Percentiles rank a stretch among this genome's conserved stretches.
phyloP scores from a whole-genome alignment of 1,140 invertebrate species.

The Drosophila rufa region DNA sequence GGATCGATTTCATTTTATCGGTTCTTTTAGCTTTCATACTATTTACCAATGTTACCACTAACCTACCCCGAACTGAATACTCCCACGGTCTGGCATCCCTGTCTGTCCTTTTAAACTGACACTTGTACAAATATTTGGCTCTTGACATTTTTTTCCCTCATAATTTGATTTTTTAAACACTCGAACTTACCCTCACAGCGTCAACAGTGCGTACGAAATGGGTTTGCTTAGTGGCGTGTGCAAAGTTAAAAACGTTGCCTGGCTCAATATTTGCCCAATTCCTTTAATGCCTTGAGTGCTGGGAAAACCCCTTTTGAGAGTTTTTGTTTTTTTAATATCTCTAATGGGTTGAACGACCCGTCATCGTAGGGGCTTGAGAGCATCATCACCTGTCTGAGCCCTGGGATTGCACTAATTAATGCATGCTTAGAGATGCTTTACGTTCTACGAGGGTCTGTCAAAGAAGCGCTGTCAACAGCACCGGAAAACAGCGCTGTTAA shows the following conservation, averaged over 20 bases:
- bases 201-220: slow-evolving; percentile 49
- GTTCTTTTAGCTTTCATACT: no score
- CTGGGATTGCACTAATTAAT: slow-evolving; percentile 40
- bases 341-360: slow-evolving; percentile 58
- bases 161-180: slow-evolving; percentile 60
- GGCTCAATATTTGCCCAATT: slow-evolving; percentile 62
- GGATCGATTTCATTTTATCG: neutral
- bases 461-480: slow-evolving; percentile 11
- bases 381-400: slow-evolving; percentile 56
- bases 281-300: slow-evolving; percentile 49
- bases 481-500: neutral
- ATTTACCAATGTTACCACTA: neutral
- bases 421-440: slow-evolving; percentile 43
- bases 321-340: slow-evolving; percentile 16
- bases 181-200: slow-evolving; percentile 32
- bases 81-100: slow-evolving; percentile 5
- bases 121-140: slow-evolving; percentile 56
- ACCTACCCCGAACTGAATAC: neutral
- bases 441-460: slow-evolving; percentile 23
- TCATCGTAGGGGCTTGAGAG: slow-evolving; percentile 3
- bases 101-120: slow-evolving; percentile 5
- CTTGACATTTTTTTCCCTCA: slow-evolving; percentile 55
- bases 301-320: slow-evolving; percentile 27
- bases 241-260: slow-evolving; percentile 56
- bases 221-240: slow-evolving; percentile 64